These are phyloP conservation scores for Peromyscus attwateri DNA, from an alignment of 2,797 vertebrate genomes.

Conservation along the genomic window DNA sequence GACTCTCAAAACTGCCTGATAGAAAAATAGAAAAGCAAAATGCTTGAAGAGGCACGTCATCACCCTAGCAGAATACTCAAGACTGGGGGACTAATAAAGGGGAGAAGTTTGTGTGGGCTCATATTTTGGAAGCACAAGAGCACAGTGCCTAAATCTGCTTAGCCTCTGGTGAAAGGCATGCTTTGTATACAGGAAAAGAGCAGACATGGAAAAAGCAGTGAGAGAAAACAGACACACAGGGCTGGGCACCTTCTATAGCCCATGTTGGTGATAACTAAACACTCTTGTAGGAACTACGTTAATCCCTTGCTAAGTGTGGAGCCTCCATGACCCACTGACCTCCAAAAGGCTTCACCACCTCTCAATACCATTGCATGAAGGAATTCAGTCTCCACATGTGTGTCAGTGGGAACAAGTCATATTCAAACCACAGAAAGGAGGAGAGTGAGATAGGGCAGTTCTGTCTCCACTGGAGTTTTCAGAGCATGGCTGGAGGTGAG, in stretches of 20 bases:
- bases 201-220: not conserved
- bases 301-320: not conserved
- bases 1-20: not conserved
- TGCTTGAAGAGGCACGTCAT: not conserved
- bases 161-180: not conserved
- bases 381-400: not conserved
- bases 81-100: not conserved
- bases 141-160: no score
- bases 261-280: not conserved
- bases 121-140: not conserved
- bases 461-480: constrained; percentile 2
- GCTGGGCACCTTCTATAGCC: not conserved
- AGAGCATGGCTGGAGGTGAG: not conserved
- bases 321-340: not conserved
- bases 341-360: not conserved
- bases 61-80: not conserved
- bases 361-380: not conserved
- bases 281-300: not conserved
- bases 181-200: not conserved
- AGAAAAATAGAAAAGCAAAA: not conserved
- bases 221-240: not conserved
- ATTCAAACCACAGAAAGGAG: not conserved
- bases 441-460: not conserved
- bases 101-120: not conserved
- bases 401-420: not conserved